phyloP scores from a whole-genome alignment of 2,113 vertebrate species.

The Ciconia maguari region DNA sequence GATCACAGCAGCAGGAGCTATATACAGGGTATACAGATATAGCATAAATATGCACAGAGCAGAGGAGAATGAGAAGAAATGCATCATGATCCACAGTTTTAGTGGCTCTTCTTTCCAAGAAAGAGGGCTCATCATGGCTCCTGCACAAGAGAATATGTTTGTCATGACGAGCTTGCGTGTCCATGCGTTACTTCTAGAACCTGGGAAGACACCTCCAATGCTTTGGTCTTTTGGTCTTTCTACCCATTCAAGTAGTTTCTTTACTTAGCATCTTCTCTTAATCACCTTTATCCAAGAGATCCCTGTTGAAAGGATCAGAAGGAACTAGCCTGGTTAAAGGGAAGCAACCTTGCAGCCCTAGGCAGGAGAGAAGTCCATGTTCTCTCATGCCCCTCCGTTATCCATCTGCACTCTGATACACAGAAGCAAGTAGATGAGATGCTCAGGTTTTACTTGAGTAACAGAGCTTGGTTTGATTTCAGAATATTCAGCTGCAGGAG shows the following conservation, averaged over 20 bases:
- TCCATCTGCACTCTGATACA: not conserved
- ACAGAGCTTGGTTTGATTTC: not conserved
- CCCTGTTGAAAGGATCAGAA: not conserved
- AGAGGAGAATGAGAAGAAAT: not conserved
- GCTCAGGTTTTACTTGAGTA: not conserved
- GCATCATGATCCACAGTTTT: not conserved
- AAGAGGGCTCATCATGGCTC: not conserved
- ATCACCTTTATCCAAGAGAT: not conserved
- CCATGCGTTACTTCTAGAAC: not conserved
- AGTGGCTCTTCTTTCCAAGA: not conserved
- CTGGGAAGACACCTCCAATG: not conserved
- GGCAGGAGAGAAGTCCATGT: not conserved
- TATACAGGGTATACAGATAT: not conserved
- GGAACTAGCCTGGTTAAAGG: not conserved
- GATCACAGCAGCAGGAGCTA: not conserved
- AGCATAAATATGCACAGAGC: not conserved
- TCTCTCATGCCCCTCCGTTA: not conserved
- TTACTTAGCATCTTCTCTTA: not conserved
- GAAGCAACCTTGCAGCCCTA: not conserved
- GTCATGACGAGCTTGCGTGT: not conserved
- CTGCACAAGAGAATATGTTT: not conserved
- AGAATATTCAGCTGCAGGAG: not conserved
- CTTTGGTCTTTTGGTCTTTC: not conserved
- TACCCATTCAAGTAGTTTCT: not conserved
- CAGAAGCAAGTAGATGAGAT: not conserved